A percentile compares a stretch with the other conserved stretches of the same genome.
phyloP scores from a whole-genome alignment of 2,888 invertebrate species.

The Drosophila atroscutellata region DNA sequence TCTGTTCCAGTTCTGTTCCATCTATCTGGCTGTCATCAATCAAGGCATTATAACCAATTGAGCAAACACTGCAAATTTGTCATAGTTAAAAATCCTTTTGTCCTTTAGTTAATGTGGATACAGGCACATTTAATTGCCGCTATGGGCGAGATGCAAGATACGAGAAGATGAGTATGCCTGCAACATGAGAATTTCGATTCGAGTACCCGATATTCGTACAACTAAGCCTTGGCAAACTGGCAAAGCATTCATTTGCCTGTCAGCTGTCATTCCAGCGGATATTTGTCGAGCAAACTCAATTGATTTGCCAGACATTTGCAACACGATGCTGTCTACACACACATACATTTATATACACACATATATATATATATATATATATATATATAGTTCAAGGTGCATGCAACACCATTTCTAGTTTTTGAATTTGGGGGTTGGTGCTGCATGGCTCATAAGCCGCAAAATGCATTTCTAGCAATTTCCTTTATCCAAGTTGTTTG shows the following conservation, averaged over 20 bases:
- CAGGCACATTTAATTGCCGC: constrained; percentile 60
- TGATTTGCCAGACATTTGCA: constrained; percentile 63
- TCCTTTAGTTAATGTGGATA: constrained; percentile 40
- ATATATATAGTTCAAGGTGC: constrained; percentile 39
- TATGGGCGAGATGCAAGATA: neutral
- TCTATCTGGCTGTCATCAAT: constrained; percentile 42
- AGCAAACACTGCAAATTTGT: constrained; percentile 66
- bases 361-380: neutral
- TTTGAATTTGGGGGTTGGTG: constrained; percentile 23
- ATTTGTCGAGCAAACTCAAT: constrained; percentile 75
- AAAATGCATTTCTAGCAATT: constrained; percentile 75
- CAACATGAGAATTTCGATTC: constrained; percentile 2
- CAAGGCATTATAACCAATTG: constrained; percentile 65
- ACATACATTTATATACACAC: neutral
- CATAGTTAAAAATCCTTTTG: constrained; percentile 51
- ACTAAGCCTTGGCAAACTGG: constrained; percentile 23
- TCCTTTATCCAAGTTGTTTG: constrained; percentile 65
- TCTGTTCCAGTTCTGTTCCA: neutral
- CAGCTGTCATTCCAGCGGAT: constrained; percentile 69
- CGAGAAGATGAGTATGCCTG: neutral
- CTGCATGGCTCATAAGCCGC: constrained; percentile 71
- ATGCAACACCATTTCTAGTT: constrained; percentile 13
- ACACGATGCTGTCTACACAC: constrained; percentile 12
- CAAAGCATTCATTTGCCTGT: constrained; percentile 55
- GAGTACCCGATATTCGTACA: constrained; percentile 17